phyloP scores from a whole-genome alignment of 2,888 invertebrate species.

The Conus canariensis region DNA sequence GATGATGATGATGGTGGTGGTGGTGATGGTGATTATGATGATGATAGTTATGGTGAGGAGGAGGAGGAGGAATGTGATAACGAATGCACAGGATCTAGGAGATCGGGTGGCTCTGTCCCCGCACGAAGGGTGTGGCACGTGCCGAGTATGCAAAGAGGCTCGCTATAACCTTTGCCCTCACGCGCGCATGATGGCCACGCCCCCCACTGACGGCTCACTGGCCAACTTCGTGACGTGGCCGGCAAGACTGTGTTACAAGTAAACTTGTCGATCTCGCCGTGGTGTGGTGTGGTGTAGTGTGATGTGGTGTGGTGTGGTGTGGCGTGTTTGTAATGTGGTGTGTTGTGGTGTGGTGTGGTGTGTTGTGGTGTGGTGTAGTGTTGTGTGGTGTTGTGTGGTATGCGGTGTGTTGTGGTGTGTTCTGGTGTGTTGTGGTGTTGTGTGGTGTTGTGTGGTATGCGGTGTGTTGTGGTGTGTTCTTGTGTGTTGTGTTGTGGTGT shows the following conservation, averaged over 20 bases:
- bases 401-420: too few relatives aligned
- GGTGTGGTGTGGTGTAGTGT: not conserved
- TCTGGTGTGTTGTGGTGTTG: too few relatives aligned
- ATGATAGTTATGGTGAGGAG: not conserved
- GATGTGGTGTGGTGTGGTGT: not conserved
- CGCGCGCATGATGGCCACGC: slow-evolving; percentile 29
- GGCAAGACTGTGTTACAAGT: slow-evolving; percentile 34
- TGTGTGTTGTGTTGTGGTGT: too few relatives aligned
- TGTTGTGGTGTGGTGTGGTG: too few relatives aligned
- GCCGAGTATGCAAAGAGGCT: not conserved
- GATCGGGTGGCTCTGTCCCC: slow-evolving; percentile 24
- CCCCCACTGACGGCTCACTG: slow-evolving; percentile 7
- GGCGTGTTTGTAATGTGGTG: too few relatives aligned
- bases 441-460: too few relatives aligned
- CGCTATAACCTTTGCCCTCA: slow-evolving; percentile 33
- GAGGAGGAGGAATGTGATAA: too few relatives aligned
- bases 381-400: too few relatives aligned
- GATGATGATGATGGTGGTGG: not conserved
- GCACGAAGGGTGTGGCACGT: slow-evolving; percentile 13
- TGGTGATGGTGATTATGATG: not conserved
- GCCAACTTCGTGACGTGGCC: slow-evolving; percentile 34
- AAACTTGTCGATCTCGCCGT: not conserved
- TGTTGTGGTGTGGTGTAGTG: too few relatives aligned
- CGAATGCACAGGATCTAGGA: not conserved
- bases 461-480: too few relatives aligned